A percentile compares a stretch with the other conserved stretches of the same genome.
phyloP scores from a whole-genome alignment of 2,113 vertebrate species.

The Malurus alboscapulatus region DNA sequence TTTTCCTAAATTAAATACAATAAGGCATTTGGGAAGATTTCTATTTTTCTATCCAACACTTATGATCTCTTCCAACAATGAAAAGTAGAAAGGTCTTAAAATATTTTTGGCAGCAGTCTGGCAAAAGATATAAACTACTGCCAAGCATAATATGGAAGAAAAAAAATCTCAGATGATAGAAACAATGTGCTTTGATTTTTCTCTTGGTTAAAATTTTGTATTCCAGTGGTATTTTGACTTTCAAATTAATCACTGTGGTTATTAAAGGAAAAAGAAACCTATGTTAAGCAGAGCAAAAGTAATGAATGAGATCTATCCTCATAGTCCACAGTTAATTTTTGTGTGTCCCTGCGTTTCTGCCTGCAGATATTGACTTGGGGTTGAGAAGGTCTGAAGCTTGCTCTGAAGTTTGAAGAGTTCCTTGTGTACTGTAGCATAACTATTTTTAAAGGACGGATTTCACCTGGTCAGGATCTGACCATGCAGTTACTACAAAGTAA shows the following conservation, averaged over 20 bases:
- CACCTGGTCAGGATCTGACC: too few relatives aligned
- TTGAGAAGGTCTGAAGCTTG: not conserved
- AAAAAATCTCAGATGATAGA: not conserved
- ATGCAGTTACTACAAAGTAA: not conserved
- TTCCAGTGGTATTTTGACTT: not conserved
- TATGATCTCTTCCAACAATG: not conserved
- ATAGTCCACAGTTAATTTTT: accelerated
- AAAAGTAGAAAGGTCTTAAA: not conserved
- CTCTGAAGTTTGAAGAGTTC: not conserved
- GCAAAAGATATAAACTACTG: not conserved
- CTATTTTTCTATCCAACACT: not conserved
- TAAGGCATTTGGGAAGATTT: not conserved
- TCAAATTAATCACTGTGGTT: not conserved
- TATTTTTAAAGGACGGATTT: not conserved
- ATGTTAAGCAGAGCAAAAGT: not conserved
- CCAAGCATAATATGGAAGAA: not conserved
- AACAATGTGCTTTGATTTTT: conserved; percentile 9
- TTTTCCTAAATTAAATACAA: not conserved
- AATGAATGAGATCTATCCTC: not conserved
- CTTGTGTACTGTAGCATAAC: accelerated
- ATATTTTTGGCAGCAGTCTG: conserved; percentile 4
- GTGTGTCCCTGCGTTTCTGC: not conserved
- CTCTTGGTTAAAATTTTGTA: not conserved
- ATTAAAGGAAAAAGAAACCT: not conserved
- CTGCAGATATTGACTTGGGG: not conserved